A percentile compares a stretch with the other conserved stretches of the same genome.
Evolutionary conservation across 1,140 invertebrate species (phyloP).

Genomic region (Chymomyza costata): DNA sequence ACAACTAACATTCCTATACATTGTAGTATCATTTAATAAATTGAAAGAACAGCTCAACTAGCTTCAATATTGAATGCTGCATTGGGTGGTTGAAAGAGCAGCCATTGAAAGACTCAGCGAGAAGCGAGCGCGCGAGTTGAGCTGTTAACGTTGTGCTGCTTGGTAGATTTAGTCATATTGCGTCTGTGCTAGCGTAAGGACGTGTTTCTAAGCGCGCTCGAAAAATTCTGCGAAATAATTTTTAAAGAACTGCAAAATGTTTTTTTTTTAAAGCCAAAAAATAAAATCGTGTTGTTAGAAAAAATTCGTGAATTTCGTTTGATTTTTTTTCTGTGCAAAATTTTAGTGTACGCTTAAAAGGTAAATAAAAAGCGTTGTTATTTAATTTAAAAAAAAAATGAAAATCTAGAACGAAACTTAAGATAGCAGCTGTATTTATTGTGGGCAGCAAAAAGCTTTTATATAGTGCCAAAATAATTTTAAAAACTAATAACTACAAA

Average conservation of each 20-base stretch:
- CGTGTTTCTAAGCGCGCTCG: slow-evolving; percentile 20
- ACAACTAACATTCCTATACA: no score
- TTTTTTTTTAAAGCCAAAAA: neutral
- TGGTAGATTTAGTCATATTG: slow-evolving; percentile 56
- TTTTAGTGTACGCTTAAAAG: no score
- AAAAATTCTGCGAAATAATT: neutral
- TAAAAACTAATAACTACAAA: no score
- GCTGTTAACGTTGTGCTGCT: slow-evolving; percentile 41
- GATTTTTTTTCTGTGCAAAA: slow-evolving; percentile 5
- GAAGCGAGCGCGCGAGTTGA: slow-evolving; percentile 5
- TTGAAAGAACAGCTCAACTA: no score
- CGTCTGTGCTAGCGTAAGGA: slow-evolving; percentile 38
- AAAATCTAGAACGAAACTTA: no score
- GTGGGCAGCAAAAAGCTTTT: no score
- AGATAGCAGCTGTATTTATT: no score
- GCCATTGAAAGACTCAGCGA: no score
- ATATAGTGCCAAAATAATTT: no score
- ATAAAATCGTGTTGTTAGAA: neutral
- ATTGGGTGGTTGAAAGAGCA: slow-evolving; percentile 19
- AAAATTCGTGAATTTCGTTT: slow-evolving; percentile 2
- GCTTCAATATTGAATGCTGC: slow-evolving; percentile 17
- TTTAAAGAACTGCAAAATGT: neutral
- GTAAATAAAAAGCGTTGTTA: slow-evolving; percentile 33
- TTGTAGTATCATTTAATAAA: no score
- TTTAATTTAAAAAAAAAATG: neutral